Base-by-base conservation (phyloP, 2,113 vertebrate genomes). In the Sorex araneus region DNA sequence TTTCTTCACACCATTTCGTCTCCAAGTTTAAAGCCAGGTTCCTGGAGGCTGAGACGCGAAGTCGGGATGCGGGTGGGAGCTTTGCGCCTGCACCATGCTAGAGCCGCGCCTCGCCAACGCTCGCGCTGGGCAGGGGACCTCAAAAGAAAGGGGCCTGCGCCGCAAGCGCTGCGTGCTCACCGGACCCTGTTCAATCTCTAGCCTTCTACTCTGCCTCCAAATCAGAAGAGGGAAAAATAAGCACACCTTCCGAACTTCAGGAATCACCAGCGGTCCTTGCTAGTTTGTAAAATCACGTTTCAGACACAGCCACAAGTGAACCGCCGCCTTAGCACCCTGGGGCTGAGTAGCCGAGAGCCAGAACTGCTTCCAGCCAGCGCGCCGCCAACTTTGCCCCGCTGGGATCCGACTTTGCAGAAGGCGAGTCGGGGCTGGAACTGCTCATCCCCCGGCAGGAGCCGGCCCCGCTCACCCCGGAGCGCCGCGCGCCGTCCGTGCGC, bases 1-100 rank as follows among this genome's bases (percentile, higher is more conserved):
- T 36, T 92, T 87, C 30, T 77, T 89, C 69, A 79, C 45, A 63
- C 23, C 73, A 80, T 54, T 89, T 74, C 64, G 66, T 43, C 66
- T 76, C 36, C 47, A 87, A 87, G 64, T 93, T 89, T 71, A 45
- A 70, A 67, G 90, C 30, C n/a, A 87, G 64, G 66, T 3, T 27
- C 23, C 43, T 43, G 43, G 71, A 73, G 64, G 67, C 54, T 79
- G 70, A 73, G 67, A 32, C 10, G 47, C 2, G 18, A 18, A 0
- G 16, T 18, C 1, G 25, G 50, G 21, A 60, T 71, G 40, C 8
- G 19, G 47, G 30, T 32, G 40, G 82, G 69, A 32, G 69, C 76
- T 36, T 0, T 2, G 28, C 1, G 5, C 8, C 2, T 11, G 23
- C 28, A 50, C 27, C 16, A 4, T 25, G 80, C 10, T n/a, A 34